Conservation (phyloP, 2,113 vertebrate genomes). For the Hemicordylus capensis region DNA sequence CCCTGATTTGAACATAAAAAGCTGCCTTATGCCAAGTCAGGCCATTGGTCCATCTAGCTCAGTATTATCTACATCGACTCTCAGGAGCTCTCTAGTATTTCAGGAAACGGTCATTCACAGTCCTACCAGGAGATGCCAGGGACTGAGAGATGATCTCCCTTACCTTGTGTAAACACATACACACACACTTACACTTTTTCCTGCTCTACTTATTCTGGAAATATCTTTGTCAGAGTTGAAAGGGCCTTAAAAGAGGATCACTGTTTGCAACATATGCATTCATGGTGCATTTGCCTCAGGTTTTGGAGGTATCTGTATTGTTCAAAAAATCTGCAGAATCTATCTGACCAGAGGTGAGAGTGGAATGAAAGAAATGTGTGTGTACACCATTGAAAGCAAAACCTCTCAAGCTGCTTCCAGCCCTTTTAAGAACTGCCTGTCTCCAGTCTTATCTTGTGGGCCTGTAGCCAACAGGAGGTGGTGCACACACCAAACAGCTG, state of each 20-base stretch:
- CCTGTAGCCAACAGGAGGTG: neutral
- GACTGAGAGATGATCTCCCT: neutral
- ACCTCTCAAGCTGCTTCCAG: neutral
- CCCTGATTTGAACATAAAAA: too few relatives aligned
- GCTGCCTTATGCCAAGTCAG: too few relatives aligned
- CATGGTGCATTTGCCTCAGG: neutral
- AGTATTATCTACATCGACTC: too few relatives aligned
- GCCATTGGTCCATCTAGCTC: too few relatives aligned
- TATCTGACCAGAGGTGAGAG: neutral
- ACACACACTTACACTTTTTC: neutral
- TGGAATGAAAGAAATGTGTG: neutral
- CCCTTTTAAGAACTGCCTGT: neutral
- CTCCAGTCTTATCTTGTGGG: neutral
- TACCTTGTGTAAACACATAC: neutral
- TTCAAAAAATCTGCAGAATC: neutral
- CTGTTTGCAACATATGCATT: neutral
- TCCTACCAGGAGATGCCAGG: too few relatives aligned
- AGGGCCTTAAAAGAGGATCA: neutral
- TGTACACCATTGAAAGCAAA: neutral
- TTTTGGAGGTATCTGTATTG: neutral
- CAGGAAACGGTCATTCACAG: too few relatives aligned
- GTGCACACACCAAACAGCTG: constrained; percentile 29
- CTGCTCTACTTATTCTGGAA: neutral
- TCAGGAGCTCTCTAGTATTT: too few relatives aligned
- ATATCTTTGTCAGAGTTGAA: neutral